Percentiles rank a stretch among this genome's conserved stretches.
Conservation (phyloP, 2,797 vertebrate species). For the Poecilia picta region DNA sequence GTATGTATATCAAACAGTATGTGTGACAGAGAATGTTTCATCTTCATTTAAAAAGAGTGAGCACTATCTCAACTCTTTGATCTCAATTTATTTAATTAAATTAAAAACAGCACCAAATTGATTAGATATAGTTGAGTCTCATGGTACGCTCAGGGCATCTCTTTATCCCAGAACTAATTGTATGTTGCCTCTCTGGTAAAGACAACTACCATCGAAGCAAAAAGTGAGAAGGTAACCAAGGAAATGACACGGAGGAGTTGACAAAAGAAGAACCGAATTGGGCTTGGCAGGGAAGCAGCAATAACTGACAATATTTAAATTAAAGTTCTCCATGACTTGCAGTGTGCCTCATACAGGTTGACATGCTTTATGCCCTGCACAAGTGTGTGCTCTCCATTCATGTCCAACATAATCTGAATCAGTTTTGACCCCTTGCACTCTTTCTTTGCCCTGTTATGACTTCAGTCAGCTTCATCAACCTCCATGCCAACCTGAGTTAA, state of each 20-base stretch:
- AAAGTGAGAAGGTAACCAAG: constrained; percentile 9
- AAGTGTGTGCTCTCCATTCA: constrained; percentile 21
- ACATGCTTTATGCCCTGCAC: constrained; percentile 10
- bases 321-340: constrained; percentile 1
- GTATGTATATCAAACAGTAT: constrained; percentile 20
- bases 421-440: constrained; percentile 1
- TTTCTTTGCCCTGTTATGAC: constrained; percentile 4
- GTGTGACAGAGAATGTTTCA: constrained; percentile 39
- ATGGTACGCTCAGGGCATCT: constrained; percentile 32
- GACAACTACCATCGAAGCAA: constrained; percentile 17
- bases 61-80: constrained; percentile 54
- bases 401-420: constrained; percentile 31
- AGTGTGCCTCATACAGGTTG: constrained; percentile 12
- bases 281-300: neutral
- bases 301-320: constrained; percentile 23
- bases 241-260: neutral
- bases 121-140: constrained; percentile 52
- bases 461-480: constrained; percentile 9
- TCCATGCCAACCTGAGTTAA: constrained; percentile 23
- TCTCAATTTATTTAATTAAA: constrained; percentile 58
- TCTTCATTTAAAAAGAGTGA: constrained; percentile 37
- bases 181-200: constrained; percentile 11
- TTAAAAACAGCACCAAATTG: constrained; percentile 25
- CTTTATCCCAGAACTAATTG: constrained; percentile 36
- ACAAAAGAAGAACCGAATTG: neutral